A percentile compares a stretch with the other conserved stretches of the same genome.
Evolutionary conservation across 1,140 invertebrate species (phyloP).

Genomic region (Drosophila malerkotliana): DNA sequence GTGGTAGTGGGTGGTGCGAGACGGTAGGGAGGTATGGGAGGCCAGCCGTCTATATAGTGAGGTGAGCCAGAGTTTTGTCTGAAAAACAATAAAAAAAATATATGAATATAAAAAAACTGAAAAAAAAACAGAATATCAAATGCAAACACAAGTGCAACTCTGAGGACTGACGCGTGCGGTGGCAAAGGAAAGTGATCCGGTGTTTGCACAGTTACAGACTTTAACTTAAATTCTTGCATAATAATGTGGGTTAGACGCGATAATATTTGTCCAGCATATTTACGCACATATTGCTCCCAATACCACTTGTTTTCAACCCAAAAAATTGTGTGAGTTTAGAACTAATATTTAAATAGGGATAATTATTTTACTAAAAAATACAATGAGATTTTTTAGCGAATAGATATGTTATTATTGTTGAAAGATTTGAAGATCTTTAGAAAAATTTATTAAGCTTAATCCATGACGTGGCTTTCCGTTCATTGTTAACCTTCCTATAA

Average conservation of each 20-base stretch:
- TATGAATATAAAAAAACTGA: constrained; percentile 30
- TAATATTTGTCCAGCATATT: constrained; percentile 56
- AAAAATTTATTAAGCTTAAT: neutral
- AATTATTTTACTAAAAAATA: constrained; percentile 23
- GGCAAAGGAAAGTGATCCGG: constrained; percentile 48
- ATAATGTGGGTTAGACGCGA: constrained; percentile 65
- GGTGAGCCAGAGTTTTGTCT: constrained; percentile 25
- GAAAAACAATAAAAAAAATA: constrained; percentile 21
- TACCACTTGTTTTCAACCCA: constrained; percentile 8
- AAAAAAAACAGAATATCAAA: constrained; percentile 56
- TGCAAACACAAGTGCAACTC: constrained; percentile 72
- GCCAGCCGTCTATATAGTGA: too few species aligned
- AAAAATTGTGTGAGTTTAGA: neutral
- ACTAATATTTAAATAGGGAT: constrained; percentile 25
- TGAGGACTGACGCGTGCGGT: constrained; percentile 53
- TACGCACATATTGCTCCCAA: constrained; percentile 37
- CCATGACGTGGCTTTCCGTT: constrained; percentile 6
- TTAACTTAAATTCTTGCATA: constrained; percentile 66
- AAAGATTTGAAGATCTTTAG: neutral
- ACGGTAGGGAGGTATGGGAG: neutral
- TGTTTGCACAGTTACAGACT: constrained; percentile 67
- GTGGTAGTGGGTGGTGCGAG: constrained; percentile 10
- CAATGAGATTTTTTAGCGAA: neutral
- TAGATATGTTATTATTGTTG: neutral
- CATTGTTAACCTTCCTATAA: neutral